Conservation (phyloP, 2,113 vertebrate species). For the Ameiurus melas region DNA sequence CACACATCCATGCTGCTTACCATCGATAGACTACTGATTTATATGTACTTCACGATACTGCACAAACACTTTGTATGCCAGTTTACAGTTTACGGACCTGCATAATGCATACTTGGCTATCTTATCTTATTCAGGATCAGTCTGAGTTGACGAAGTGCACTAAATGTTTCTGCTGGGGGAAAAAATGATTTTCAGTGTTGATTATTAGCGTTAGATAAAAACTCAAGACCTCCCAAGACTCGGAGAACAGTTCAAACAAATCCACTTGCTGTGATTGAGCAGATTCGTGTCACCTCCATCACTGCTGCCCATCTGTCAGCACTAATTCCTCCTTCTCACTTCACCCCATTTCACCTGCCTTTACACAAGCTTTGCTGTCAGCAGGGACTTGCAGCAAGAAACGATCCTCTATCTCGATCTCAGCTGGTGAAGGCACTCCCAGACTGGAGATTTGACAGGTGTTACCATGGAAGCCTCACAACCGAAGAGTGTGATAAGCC, state of each 20-base stretch:
- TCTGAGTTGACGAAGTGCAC: neutral
- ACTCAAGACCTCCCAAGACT: neutral
- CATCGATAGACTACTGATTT: no score
- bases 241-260: neutral
- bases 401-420: slow-evolving; percentile 30
- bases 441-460: slow-evolving; percentile 25
- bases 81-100: no score
- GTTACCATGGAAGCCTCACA: slow-evolving; percentile 56
- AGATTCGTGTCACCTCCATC: slow-evolving; percentile 10
- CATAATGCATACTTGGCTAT: neutral
- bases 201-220: neutral
- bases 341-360: slow-evolving; percentile 8
- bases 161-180: neutral
- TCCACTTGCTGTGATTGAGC: neutral
- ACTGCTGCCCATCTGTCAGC: neutral
- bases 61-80: no score
- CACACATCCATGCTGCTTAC: neutral
- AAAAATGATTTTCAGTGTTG: neutral
- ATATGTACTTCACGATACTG: no score
- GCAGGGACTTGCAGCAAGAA: slow-evolving; percentile 23
- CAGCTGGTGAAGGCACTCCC: slow-evolving; percentile 22
- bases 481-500: slow-evolving; percentile 18
- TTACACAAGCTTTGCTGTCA: slow-evolving; percentile 20
- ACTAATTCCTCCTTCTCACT: slow-evolving; percentile 11
- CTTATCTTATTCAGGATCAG: neutral